Evolutionary conservation across 2,113 vertebrate genomes (phyloP).

Genomic region (Typhlomys cinereus): DNA sequence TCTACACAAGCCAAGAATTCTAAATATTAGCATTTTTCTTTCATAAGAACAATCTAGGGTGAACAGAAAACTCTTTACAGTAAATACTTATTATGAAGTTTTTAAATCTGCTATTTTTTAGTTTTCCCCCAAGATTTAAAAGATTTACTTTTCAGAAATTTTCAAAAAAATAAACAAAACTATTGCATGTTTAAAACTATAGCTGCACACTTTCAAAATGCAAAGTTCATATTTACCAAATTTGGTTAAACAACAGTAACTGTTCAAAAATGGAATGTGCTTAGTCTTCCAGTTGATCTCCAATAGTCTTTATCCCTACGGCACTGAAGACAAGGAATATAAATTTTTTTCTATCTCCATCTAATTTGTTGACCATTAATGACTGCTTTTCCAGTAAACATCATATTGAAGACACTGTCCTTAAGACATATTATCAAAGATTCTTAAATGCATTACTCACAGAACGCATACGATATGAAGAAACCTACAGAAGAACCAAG

Average conservation of each 20-base stretch:
- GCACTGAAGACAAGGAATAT: slow-evolving; percentile 2
- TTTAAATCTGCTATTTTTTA: slow-evolving; percentile 16
- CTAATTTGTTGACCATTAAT: neutral
- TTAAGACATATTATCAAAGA: neutral
- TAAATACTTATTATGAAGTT: slow-evolving; percentile 1
- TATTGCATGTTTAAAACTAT: slow-evolving; percentile 16
- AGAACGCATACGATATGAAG: neutral
- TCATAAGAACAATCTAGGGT: neutral
- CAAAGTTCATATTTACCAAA: slow-evolving; percentile 35
- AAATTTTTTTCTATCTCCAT: neutral
- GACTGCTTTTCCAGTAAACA: neutral
- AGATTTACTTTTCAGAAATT: neutral
- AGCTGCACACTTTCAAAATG: slow-evolving; percentile 10
- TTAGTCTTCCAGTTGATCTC: neutral
- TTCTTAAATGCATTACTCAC: neutral
- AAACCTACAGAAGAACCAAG: neutral
- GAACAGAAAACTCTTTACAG: neutral
- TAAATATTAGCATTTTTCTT: slow-evolving; percentile 10
- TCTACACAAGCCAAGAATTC: neutral
- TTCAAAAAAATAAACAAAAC: neutral
- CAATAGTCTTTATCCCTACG: neutral
- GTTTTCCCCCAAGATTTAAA: neutral
- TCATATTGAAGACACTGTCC: neutral
- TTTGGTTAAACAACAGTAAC: neutral
- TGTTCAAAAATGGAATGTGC: neutral